Evolutionary conservation across 2,888 invertebrate genomes (phyloP).

Genomic region (Uropetala carovei): DNA sequence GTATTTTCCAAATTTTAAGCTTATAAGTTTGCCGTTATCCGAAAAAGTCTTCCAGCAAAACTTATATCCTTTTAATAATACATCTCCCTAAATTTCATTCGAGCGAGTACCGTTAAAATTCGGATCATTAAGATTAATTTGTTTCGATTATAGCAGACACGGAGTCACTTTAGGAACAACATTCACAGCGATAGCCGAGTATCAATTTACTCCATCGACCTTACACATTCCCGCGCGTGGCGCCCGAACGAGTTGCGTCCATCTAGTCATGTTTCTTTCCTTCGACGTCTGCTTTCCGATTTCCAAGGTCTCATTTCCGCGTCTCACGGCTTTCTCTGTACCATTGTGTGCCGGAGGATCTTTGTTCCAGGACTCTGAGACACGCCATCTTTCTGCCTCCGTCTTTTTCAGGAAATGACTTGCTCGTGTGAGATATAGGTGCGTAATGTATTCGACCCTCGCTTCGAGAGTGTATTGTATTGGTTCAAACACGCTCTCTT

Average conservation of each 20-base stretch:
- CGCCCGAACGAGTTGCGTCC: background rate
- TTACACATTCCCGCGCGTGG: background rate
- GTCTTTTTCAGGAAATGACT: background rate
- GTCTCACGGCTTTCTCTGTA: background rate
- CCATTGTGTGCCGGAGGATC: background rate
- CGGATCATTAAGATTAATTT: too few species aligned
- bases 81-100: too few species aligned
- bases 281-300: background rate
- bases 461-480: background rate
- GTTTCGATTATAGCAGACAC: too few species aligned
- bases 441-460: background rate
- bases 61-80: too few species aligned
- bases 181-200: background rate
- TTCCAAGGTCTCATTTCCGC: constrained; percentile 4
- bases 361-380: background rate
- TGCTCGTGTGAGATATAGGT: background rate
- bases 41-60: too few species aligned
- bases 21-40: too few species aligned
- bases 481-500: background rate
- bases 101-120: too few species aligned
- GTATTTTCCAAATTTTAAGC: too few species aligned
- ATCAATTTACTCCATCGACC: background rate
- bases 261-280: background rate
- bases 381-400: background rate
- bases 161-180: background rate